A percentile compares a stretch with the other conserved stretches of the same genome.
These are phyloP conservation scores for Caenorhabditis zanzibari DNA, from an alignment of 2,888 invertebrate genomes.

Conservation along the genomic window DNA sequence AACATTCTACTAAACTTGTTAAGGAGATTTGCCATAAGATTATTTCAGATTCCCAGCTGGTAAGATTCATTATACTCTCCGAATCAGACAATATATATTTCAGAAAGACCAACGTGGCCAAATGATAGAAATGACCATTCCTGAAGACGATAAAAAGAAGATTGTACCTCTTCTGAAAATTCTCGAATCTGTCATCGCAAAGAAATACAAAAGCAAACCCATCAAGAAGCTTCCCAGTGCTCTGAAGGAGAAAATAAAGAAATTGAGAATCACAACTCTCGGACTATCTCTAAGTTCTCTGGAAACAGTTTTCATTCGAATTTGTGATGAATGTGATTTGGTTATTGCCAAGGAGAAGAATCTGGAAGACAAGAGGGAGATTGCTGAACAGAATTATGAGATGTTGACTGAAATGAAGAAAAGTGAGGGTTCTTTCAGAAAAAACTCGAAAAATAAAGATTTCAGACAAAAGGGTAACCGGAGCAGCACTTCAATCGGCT, in stretches of 20 bases:
- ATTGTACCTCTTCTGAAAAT: constrained; percentile 16
- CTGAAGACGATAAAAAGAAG: constrained; percentile 28
- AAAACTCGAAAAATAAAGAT: neutral
- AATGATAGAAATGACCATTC: constrained; percentile 54
- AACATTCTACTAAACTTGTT: constrained; percentile 21
- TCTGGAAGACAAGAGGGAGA: constrained; percentile 16
- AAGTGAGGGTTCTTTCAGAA: too few species aligned
- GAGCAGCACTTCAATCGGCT: constrained; percentile 18
- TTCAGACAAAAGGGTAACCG: constrained; percentile 23
- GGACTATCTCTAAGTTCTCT: constrained; percentile 76
- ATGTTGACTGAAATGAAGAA: constrained; percentile 30
- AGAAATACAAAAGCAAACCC: constrained; percentile 20
- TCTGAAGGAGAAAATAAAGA: constrained; percentile 20
- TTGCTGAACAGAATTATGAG: constrained; percentile 28
- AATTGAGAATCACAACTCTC: constrained; percentile 56
- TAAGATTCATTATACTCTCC: neutral
- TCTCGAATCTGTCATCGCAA: constrained; percentile 23
- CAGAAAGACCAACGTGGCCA: constrained; percentile 54
- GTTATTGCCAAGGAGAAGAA: constrained; percentile 22
- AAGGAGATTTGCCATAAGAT: constrained; percentile 20
- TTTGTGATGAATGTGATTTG: constrained; percentile 41
- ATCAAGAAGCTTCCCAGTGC: constrained; percentile 6
- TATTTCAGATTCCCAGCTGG: constrained; percentile 10
- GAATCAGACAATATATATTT: neutral
- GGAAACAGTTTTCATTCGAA: constrained; percentile 67